Percentiles rank a stretch among this genome's conserved stretches.
Conservation (phyloP, 2,113 vertebrate genomes). For the Dendrocopos noguchii region DNA sequence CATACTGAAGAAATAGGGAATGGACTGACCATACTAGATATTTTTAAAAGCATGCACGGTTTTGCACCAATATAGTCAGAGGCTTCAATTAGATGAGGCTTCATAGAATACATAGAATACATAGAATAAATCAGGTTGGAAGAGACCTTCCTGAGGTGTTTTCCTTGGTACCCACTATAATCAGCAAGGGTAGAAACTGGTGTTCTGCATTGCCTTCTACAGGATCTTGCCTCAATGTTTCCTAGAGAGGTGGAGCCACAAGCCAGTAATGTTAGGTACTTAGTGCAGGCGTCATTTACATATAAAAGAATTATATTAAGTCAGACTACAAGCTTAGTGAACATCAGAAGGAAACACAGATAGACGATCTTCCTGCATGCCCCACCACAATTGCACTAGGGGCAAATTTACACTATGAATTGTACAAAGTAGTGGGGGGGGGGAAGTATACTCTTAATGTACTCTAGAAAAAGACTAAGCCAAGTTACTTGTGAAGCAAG, state of each 20-base stretch:
- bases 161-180: background rate
- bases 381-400: background rate
- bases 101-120: no score
- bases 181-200: background rate
- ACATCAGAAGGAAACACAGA: background rate
- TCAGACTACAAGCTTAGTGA: background rate
- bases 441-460: background rate
- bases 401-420: background rate
- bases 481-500: background rate
- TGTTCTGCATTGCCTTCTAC: background rate
- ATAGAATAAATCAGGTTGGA: no score
- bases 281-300: background rate
- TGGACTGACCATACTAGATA: background rate
- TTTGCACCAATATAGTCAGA: background rate
- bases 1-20: background rate
- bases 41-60: background rate
- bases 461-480: background rate
- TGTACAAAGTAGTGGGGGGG: background rate
- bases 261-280: background rate
- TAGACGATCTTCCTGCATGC: background rate
- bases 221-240: background rate
- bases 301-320: background rate
- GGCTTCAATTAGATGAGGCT: background rate
- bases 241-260: background rate
- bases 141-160: no score